These are phyloP conservation scores for Cheilosia vulpina DNA, from an alignment of 2,888 invertebrate genomes.

Conservation along the genomic window DNA sequence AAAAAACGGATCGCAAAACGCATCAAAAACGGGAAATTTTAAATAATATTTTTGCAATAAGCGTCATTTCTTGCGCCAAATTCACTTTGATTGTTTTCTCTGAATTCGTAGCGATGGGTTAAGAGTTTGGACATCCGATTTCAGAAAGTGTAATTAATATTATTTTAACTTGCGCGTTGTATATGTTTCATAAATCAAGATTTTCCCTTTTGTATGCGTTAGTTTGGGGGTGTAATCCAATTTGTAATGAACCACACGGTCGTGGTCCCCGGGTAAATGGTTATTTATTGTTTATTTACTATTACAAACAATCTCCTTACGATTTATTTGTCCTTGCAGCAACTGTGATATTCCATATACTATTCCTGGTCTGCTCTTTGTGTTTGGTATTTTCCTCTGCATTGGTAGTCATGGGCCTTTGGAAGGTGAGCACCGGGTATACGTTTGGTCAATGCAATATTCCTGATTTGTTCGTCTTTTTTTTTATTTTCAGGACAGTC, in stretches of 20 bases:
- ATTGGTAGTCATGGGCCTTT: slow-evolving; percentile 88
- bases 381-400: slow-evolving; percentile 88
- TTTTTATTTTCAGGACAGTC: slow-evolving; percentile 86
- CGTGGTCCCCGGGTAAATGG: background rate
- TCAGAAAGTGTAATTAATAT: no score
- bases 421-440: slow-evolving; percentile 85
- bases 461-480: background rate
- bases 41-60: background rate
- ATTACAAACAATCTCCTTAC: background rate
- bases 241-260: no score
- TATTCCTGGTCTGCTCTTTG: slow-evolving; percentile 87
- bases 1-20: background rate
- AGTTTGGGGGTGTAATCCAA: no score
- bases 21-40: no score
- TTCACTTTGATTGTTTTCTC: no score
- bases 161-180: background rate
- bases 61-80: no score
- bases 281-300: background rate
- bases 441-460: background rate
- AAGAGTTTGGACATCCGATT: no score
- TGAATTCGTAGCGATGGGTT: no score
- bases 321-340: slow-evolving; percentile 85
- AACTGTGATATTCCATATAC: slow-evolving; percentile 88
- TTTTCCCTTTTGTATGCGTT: no score
- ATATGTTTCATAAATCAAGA: background rate